Evolutionary conservation across 92 coral and sea anemone genomes (phyloP).

Genomic region (Pocillopora meandrina): DNA sequence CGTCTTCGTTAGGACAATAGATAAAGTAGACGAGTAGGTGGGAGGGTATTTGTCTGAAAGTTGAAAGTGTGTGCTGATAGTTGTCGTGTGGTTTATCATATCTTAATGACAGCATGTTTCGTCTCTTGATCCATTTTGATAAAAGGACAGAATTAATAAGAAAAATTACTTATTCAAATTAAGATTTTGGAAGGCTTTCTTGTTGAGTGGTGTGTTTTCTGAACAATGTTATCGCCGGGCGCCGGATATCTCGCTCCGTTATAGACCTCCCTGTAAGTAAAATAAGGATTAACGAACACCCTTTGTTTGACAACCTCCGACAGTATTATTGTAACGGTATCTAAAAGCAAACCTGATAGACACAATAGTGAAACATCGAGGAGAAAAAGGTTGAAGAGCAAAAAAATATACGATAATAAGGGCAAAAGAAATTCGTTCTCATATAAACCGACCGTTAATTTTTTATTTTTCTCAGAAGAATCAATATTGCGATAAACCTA

Average conservation of each 20-base stretch:
- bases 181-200: neutral
- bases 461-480: no score
- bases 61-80: neutral
- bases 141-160: neutral
- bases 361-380: neutral
- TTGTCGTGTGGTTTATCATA: neutral
- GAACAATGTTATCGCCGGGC: neutral
- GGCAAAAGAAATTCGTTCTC: no score
- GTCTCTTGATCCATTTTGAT: neutral
- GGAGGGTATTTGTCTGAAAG: neutral
- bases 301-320: neutral
- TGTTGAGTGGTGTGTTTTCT: neutral
- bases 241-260: neutral
- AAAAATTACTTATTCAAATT: neutral
- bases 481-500: neutral
- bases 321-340: constrained; percentile 3
- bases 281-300: neutral
- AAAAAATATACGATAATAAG: no score
- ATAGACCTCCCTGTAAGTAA: neutral
- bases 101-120: neutral
- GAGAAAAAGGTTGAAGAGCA: neutral
- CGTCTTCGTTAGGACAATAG: neutral
- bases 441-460: no score
- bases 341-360: neutral
- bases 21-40: neutral